Conservation (phyloP, 1,140 invertebrate genomes). For the Formica exsecta region DNA sequence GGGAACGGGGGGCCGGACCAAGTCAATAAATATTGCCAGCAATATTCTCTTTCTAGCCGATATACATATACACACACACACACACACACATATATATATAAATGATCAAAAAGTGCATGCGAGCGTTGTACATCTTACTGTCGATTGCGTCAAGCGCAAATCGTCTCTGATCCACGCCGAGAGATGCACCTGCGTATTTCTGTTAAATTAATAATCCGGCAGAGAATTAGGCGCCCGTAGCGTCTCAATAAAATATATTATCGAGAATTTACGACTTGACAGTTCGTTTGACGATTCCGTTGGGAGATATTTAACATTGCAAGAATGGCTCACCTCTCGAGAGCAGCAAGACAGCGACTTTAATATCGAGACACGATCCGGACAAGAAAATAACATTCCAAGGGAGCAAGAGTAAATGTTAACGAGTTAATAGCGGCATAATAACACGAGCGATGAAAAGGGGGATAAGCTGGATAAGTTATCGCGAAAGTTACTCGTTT, state of each 20-base stretch:
- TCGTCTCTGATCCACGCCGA: constrained; percentile 14
- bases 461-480: constrained; percentile 5
- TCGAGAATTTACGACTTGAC: constrained; percentile 33
- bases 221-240: background rate
- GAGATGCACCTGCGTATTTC: constrained; percentile 65
- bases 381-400: background rate
- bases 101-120: background rate
- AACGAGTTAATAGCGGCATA: background rate
- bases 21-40: constrained; percentile 68
- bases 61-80: background rate
- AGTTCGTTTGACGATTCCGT: background rate
- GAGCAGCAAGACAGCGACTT: no score
- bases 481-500: background rate
- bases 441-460: constrained; percentile 4
- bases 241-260: background rate
- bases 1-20: constrained; percentile 30
- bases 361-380: background rate
- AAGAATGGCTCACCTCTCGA: background rate
- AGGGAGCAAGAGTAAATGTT: background rate
- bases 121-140: background rate
- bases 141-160: constrained; percentile 18
- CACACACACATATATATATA: no score
- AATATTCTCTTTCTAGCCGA: constrained; percentile 62
- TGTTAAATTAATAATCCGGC: constrained; percentile 62
- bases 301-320: background rate